A percentile compares a stretch with the other conserved stretches of the same genome.
phyloP scores from a whole-genome alignment of 2,888 invertebrate genomes.

The Latrodectus elegans region DNA sequence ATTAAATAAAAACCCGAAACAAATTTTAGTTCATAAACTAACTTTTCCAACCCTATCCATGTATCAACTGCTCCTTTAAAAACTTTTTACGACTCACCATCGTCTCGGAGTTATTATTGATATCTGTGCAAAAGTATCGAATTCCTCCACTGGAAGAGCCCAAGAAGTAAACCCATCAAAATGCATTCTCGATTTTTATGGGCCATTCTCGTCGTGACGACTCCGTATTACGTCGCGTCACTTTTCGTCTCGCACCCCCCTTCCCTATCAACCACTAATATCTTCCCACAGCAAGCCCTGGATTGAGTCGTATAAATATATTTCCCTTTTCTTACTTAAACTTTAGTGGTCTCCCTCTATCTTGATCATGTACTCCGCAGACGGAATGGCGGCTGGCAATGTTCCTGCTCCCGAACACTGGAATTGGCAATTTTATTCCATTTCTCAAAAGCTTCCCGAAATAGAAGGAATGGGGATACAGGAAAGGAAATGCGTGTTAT shows the following conservation, averaged over 20 bases:
- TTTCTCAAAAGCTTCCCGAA: not conserved
- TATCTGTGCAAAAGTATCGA: slow-evolving; percentile 22
- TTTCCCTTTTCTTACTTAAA: not conserved
- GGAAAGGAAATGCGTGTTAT: too few relatives aligned
- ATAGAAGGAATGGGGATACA: too few relatives aligned
- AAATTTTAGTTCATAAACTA: not conserved
- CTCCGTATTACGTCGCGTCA: slow-evolving; percentile 28
- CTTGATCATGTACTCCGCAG: not conserved
- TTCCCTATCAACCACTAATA: slow-evolving; percentile 52
- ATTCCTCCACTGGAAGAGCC: not conserved
- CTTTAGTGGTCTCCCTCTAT: slow-evolving; percentile 12
- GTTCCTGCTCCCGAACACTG: not conserved
- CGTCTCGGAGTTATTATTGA: slow-evolving; percentile 33
- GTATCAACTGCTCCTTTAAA: slow-evolving; percentile 2
- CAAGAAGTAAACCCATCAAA: slow-evolving; percentile 46
- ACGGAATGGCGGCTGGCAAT: slow-evolving; percentile 26
- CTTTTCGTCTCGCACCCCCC: slow-evolving; percentile 26
- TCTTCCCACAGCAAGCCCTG: slow-evolving; percentile 20
- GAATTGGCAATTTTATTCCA: slow-evolving; percentile 1
- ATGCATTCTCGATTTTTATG: slow-evolving; percentile 44
- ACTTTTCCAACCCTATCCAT: not conserved
- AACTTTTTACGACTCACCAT: slow-evolving; percentile 28
- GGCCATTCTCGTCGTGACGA: slow-evolving; percentile 31
- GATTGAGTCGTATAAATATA: not conserved
- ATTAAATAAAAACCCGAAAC: not conserved